These are phyloP conservation scores for Buathra laborator DNA, from an alignment of 2,888 invertebrate species.

Conservation along the genomic window DNA sequence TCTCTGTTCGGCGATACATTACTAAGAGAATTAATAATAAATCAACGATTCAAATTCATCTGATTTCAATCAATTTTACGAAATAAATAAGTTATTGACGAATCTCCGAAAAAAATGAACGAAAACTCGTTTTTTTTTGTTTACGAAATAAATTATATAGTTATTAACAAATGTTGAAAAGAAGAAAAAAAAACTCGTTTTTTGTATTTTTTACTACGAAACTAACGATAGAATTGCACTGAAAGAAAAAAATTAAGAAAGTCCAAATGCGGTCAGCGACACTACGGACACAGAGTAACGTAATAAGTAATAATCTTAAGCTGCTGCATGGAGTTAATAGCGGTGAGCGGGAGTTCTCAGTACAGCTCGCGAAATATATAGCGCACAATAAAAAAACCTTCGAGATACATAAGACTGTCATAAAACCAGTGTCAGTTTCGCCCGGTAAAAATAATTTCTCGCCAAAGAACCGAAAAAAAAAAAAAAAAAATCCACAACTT, in stretches of 20 bases:
- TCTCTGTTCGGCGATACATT: not conserved
- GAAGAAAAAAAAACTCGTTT: not conserved
- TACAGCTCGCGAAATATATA: conserved; percentile 30
- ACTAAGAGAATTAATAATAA: not conserved
- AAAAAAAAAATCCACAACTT: not conserved
- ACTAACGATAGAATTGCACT: not conserved
- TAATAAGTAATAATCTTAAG: conserved; percentile 13
- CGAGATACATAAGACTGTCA: conserved; percentile 7
- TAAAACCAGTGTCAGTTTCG: conserved; percentile 28
- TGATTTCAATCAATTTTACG: not conserved
- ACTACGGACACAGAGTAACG: conserved; percentile 3
- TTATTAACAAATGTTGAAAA: too few species aligned
- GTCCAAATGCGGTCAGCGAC: conserved; percentile 13
- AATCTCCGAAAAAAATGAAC: too few species aligned
- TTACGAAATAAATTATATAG: too few species aligned
- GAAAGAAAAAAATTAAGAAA: conserved; percentile 10
- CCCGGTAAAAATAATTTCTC: conserved; percentile 32
- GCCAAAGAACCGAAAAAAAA: not conserved
- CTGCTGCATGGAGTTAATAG: not conserved
- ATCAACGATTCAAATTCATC: not conserved
- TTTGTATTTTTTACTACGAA: not conserved
- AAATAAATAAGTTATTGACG: not conserved
- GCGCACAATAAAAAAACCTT: conserved; percentile 51
- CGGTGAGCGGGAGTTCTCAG: not conserved
- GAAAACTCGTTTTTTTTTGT: too few species aligned